These are phyloP conservation scores for Nicator chloris DNA, from an alignment of 2,113 vertebrate species.

Conservation along the genomic window DNA sequence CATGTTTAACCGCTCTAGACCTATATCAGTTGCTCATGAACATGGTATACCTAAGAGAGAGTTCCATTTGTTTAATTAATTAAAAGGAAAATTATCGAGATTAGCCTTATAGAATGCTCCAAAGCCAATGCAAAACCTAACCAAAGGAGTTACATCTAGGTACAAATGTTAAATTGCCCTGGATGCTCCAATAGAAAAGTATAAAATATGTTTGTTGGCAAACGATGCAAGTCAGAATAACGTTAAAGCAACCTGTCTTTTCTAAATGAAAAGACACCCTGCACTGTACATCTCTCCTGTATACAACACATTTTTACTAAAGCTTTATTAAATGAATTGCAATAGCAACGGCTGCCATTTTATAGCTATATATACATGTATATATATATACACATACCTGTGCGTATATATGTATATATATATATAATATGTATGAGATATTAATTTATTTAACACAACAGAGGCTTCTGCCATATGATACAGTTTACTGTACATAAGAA, in stretches of 20 bases:
- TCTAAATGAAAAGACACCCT: conserved; percentile 84
- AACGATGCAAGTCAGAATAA: conserved; percentile 79
- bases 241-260: conserved; percentile 86
- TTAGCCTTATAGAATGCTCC: conserved; percentile 69
- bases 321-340: conserved; percentile 92
- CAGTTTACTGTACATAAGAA: conserved; percentile 88
- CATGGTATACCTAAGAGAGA: conserved; percentile 41
- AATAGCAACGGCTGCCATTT: conserved; percentile 82
- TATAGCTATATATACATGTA: conserved; percentile 71
- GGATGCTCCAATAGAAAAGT: conserved; percentile 77
- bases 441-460: conserved; percentile 79
- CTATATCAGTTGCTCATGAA: conserved; percentile 29
- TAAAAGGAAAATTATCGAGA: conserved; percentile 63
- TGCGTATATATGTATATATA: conserved; percentile 68
- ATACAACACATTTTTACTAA: conserved; percentile 93
- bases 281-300: conserved; percentile 83
- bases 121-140: conserved; percentile 70
- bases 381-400: conserved; percentile 46
- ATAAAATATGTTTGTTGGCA: conserved; percentile 79
- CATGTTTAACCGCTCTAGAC: conserved; percentile 52
- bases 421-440: conserved; percentile 74
- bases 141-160: conserved; percentile 70
- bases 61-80: conserved; percentile 52
- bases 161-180: conserved; percentile 67
- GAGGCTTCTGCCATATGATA: conserved; percentile 83